Percentiles rank a stretch among this genome's conserved stretches.
Conservation (phyloP, 2,797 vertebrate species). For the Craterocephalus amniculus region DNA sequence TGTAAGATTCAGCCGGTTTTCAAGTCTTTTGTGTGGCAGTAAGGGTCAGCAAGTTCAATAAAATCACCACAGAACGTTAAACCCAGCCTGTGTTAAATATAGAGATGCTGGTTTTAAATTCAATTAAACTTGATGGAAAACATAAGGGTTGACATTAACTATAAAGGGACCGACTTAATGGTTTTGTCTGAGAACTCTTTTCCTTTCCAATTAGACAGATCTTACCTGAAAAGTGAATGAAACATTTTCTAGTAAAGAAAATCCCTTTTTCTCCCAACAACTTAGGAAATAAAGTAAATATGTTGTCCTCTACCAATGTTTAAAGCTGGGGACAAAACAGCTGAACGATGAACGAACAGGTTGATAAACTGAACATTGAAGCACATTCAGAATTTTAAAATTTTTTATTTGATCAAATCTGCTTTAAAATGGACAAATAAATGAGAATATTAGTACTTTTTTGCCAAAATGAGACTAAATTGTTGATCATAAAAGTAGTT, state of each 20-base stretch:
- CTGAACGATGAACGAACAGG: no score
- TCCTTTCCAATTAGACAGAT: no score
- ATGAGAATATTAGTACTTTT: no score
- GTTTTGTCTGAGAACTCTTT: neutral
- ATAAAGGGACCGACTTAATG: neutral
- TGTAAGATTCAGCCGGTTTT: conserved; percentile 27
- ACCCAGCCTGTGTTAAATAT: no score
- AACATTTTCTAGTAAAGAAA: neutral
- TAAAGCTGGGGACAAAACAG: no score
- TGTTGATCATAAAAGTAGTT: no score
- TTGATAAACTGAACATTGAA: no score
- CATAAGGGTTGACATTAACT: neutral
- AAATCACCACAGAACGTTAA: conserved; percentile 9
- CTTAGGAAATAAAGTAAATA: neutral
- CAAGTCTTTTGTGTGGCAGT: conserved; percentile 8
- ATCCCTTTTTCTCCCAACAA: neutral
- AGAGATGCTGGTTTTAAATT: neutral
- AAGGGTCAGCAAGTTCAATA: conserved; percentile 13
- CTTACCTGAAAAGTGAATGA: neutral
- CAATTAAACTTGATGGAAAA: neutral
- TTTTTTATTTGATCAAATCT: no score
- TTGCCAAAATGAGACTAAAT: no score
- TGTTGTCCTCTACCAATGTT: neutral
- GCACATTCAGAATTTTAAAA: no score
- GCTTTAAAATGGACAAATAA: no score